Evolutionary conservation across 2,113 vertebrate genomes (phyloP), one percentile per base, ranked within the genome.

Genomic region (Garra rufa): DNA sequence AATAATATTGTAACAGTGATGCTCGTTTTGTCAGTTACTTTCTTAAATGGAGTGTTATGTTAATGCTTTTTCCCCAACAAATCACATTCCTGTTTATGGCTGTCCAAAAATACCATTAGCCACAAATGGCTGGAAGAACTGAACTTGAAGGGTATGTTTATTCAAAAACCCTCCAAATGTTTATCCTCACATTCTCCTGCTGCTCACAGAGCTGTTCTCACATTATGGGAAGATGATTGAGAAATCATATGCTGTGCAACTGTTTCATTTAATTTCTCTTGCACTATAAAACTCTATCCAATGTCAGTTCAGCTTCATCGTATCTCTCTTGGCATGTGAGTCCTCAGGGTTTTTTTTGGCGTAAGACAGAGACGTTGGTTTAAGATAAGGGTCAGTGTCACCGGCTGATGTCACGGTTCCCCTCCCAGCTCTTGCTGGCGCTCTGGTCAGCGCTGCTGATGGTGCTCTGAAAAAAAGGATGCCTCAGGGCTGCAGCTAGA

Each of bases 341-440:
- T 73, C 55, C 48, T 46, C 10, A 1, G 21, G 15, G 8, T 26
- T 41, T 19, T 63, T 52, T 80, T 86, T 83, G 69, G 76, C 14
- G 34, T 24, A 55, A 71, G 69, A 82, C 26, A 24, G 81, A 82
- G 79, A 59, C 44, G 1, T 61, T 78, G n/a, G 38, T 48, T 65
- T 17, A 34, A 73, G 65, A 24, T n/a, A 9, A 82, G 48, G 21
- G 69, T 77, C 19, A 38, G 1, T n/a, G 94, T 99, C 97, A 99
- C 95, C 98, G 97, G 94, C 98, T 99, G 94, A 99, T 98, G 94
- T 99, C 97, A 0, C 98, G 93, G 91, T 96, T 98, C 26, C 95
- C 96, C 91, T 98, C 98, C 98, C 98, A 99, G 89, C 90, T 92
- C 91, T 98, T 98, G 88, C 92, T 88, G 46, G 92, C 86, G 3